A percentile compares a stretch with the other conserved stretches of the same genome.
Evolutionary conservation across 1,140 invertebrate genomes (phyloP).

Genomic region (Platyura marginata): DNA sequence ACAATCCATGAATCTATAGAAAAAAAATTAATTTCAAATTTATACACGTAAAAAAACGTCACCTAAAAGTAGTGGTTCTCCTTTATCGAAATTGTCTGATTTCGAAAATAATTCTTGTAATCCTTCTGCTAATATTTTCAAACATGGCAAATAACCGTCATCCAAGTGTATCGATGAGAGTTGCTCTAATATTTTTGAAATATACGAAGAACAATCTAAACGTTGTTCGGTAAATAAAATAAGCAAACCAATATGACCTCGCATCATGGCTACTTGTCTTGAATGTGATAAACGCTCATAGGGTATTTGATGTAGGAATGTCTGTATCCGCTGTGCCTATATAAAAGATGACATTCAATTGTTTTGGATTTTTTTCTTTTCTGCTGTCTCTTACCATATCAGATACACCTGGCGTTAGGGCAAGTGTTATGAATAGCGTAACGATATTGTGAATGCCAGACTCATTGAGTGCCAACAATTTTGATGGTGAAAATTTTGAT

Average conservation of each 20-base stretch:
- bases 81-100: slow-evolving; percentile 13
- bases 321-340: slow-evolving; percentile 11
- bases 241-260: slow-evolving; percentile 19
- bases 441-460: slow-evolving; percentile 21
- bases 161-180: slow-evolving; percentile 13
- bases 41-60: not conserved
- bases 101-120: slow-evolving; percentile 13
- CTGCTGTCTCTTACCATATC: slow-evolving; percentile 7
- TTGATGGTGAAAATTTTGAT: slow-evolving; percentile 20
- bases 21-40: not conserved
- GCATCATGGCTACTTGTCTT: slow-evolving; percentile 12
- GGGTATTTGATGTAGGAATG: slow-evolving; percentile 14
- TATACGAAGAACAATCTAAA: slow-evolving; percentile 12
- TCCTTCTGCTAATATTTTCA: slow-evolving; percentile 9
- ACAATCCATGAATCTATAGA: slow-evolving; percentile 13
- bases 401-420: slow-evolving; percentile 10
- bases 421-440: slow-evolving; percentile 16
- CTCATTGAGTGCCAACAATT: slow-evolving; percentile 18
- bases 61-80: slow-evolving; percentile 16
- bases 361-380: no score
- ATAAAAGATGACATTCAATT: not conserved
- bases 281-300: slow-evolving; percentile 14
- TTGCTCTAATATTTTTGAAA: slow-evolving; percentile 15
- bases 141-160: slow-evolving; percentile 7
- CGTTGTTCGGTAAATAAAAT: slow-evolving; percentile 13